Evolutionary conservation across 2,113 vertebrate species (phyloP).

Genomic region (Dicentrarchus labrax): DNA sequence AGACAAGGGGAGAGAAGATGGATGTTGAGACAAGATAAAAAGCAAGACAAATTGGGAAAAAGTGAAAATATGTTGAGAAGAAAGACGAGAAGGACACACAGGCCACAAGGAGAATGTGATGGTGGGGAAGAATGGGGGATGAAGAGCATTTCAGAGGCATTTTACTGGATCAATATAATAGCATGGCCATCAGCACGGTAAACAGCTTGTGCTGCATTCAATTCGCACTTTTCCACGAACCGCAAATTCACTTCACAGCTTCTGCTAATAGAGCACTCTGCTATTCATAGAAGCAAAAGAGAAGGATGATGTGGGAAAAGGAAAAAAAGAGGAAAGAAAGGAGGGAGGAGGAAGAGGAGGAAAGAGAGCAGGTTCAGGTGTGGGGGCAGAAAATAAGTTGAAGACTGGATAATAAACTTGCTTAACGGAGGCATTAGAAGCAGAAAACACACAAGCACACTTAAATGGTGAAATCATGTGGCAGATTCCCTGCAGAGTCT

Average conservation of each 20-base stretch:
- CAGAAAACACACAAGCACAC: slow-evolving; percentile 35
- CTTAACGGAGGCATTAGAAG: slow-evolving; percentile 16
- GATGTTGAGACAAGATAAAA: background rate
- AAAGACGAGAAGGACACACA: background rate
- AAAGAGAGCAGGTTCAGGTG: slow-evolving; percentile 8
- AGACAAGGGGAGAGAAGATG: background rate
- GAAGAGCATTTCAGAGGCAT: slow-evolving; percentile 35
- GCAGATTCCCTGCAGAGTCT: slow-evolving; percentile 22
- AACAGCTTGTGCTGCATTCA: slow-evolving; percentile 64
- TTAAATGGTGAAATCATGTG: slow-evolving; percentile 9
- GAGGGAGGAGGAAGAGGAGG: background rate
- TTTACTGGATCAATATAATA: slow-evolving; percentile 63
- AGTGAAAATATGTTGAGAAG: background rate
- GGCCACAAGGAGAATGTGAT: background rate
- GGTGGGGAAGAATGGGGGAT: background rate
- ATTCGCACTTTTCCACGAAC: slow-evolving; percentile 42
- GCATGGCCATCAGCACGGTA: slow-evolving; percentile 42
- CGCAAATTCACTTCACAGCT: slow-evolving; percentile 42
- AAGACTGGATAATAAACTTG: slow-evolving; percentile 29
- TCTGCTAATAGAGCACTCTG: slow-evolving; percentile 49
- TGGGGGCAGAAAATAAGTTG: background rate
- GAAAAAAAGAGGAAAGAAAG: background rate
- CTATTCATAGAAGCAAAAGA: slow-evolving; percentile 25
- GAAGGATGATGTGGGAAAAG: background rate
- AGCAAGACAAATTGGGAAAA: background rate